Base-by-base conservation (phyloP, 1,140 invertebrate genomes). In the Trichonephila inaurata region DNA sequence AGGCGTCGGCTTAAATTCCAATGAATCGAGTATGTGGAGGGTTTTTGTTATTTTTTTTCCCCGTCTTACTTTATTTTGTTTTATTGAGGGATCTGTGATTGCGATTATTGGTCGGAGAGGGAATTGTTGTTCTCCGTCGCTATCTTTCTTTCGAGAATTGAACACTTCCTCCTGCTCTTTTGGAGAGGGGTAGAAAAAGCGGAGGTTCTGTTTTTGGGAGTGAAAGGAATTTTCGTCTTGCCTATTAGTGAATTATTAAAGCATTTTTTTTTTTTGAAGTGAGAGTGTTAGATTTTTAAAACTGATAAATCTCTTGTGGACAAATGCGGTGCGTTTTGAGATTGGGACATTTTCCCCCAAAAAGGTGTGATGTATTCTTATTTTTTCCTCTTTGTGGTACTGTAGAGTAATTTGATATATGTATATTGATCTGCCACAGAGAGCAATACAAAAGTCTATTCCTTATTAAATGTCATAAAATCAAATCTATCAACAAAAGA, bases 21-120 rank as follows among this genome's bases (percentile, higher is more conserved):
- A 87, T 64, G 85, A 89, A 66, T 89, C 85, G 60, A 87, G 60
- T 85, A 33, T 19, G 40, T 10, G 21, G 82, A 33, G 69, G 64
- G 21, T 21, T 58, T 85, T 85, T 85, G 21, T 85, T 64, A 6
- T 24, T 21, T 85, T 85, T 69, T 89, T 40, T n/a, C n/a, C 3
- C 33, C 33, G n/a, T 92, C 28, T 72, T 92, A 12, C 10, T 86
- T 86, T n/a, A 19, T 72, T 72, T 72, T 58, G 85, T 87, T 92
- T 92, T 91, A 92, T 92, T 86, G 61, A 64, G 64, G 83, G 82
- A 86, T 82, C 18, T 61, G 91, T 85, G 82, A 86, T 92, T 92
- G 82, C 61, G 60, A 87, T 92, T 87, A 92, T 87, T 18, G 91
- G 44, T 40, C 21, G 62, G 33, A 89, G 21, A 89, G 44, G 66